Conservation (phyloP, 2,888 invertebrate species). For the Cheilosia variabilis region DNA sequence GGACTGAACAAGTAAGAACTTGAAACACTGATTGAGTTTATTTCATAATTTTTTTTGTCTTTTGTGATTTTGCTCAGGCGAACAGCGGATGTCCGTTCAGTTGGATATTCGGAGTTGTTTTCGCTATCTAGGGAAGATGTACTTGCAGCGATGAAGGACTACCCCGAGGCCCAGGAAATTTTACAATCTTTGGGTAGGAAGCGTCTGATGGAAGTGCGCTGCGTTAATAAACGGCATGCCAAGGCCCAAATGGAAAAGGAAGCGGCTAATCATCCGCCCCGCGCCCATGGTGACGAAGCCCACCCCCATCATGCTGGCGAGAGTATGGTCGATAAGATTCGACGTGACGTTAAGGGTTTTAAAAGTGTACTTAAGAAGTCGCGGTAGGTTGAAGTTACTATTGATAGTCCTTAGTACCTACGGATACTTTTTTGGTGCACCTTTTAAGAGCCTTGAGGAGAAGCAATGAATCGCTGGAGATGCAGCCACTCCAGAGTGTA, state of each 20-base stretch:
- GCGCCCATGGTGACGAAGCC: constrained; percentile 72
- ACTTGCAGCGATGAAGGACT: constrained; percentile 97
- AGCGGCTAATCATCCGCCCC: constrained; percentile 77
- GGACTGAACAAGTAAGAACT: constrained; percentile 95
- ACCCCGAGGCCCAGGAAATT: constrained; percentile 97
- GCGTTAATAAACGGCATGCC: constrained; percentile 84
- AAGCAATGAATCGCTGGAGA: constrained; percentile 88
- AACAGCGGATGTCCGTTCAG: constrained; percentile 97
- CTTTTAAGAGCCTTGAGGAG: constrained; percentile 78
- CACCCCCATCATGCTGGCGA: constrained; percentile 85
- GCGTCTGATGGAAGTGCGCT: constrained; percentile 92
- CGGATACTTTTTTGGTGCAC: constrained; percentile 18
- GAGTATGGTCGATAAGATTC: constrained; percentile 92
- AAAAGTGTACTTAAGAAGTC: constrained; percentile 86
- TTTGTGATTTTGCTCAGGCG: constrained; percentile 86
- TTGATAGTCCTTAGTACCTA: background rate
- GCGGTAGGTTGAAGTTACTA: constrained; percentile 83
- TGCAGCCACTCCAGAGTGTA: constrained; percentile 85
- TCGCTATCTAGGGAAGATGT: constrained; percentile 97
- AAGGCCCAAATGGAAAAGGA: constrained; percentile 82
- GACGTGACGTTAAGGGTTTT: constrained; percentile 91
- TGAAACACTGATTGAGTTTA: background rate
- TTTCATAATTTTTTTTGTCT: background rate
- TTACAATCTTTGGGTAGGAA: constrained; percentile 94
- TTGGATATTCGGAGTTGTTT: constrained; percentile 97